Base-by-base conservation (phyloP, 2,888 invertebrate genomes). In the Callosobruchus maculatus region DNA sequence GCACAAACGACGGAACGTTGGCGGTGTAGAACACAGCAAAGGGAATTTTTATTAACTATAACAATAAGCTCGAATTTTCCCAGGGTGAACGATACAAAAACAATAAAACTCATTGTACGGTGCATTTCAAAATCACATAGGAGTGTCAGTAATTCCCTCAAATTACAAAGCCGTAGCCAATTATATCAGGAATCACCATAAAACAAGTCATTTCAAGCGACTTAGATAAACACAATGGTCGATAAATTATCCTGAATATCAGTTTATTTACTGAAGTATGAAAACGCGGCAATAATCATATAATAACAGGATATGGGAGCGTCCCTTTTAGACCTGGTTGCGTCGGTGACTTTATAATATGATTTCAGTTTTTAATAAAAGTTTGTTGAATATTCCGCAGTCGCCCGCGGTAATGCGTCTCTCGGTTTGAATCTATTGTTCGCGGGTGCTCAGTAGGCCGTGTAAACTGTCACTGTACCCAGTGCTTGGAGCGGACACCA, bases 251-350 rank as follows among this genome's bases (percentile, higher is more conserved):
- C 78, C 75, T 79, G 77, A 77, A 77, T 76, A 77, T 77, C 81
- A 81, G 80, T 83, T 79, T 81, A 84, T 82, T 84, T 83, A 84
- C 83, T 84, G 80, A 80, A 83, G 83, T 84, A 84, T 84, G 83
- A 83, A 84, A 83, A 81, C 68, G 22, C 68, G 49, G 13, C 13
- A 49, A 49, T 49, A 49, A 49, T 49, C 4, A 49, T 49, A 49
- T 49, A 49, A 49, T 49, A 49, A 49, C 49, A 49, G 49, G 49
- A 49, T 49, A 49, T 49, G 49, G 49, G 49, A 49, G 49, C 49
- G 49, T 49, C 49, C 13, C 49, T 49, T 49, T 49, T 49, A 49
- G 49, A 49, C 9, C 49, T 5, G 9, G 49, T 18, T 18, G 49
- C 13, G 49, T 49, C 49, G 49, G 49, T 49, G 49, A 49, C 49